A percentile compares a stretch with the other conserved stretches of the same genome.
Evolutionary conservation across 2,888 invertebrate genomes (phyloP).

Genomic region (Lepidocyrtinus sp.): DNA sequence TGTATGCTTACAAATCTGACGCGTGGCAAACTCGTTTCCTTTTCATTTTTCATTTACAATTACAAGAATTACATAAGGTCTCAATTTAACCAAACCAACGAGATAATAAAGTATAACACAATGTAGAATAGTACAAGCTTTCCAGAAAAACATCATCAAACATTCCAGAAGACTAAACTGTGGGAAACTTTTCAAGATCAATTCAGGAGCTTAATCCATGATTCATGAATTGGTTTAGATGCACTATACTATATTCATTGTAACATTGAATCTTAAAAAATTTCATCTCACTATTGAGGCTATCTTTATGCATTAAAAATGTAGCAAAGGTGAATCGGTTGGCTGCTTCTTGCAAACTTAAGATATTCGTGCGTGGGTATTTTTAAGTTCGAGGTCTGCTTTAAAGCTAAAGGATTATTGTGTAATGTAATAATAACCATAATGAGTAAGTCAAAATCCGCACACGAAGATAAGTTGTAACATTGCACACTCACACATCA

Average conservation of each 20-base stretch:
- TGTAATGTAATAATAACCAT: neutral
- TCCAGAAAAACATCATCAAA: neutral
- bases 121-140: neutral
- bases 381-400: neutral
- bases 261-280: neutral
- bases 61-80: neutral
- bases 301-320: neutral
- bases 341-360: neutral
- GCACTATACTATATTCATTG: neutral
- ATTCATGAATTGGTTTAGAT: neutral
- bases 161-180: neutral
- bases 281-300: neutral
- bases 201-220: neutral
- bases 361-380: neutral
- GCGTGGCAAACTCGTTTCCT: neutral
- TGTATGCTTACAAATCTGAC: neutral
- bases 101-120: neutral
- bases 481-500: neutral
- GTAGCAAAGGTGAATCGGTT: neutral
- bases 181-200: constrained; percentile 53
- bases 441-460: no score
- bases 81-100: neutral
- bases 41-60: neutral
- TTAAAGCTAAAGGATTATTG: neutral
- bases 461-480: neutral